These are phyloP conservation scores for Anarrhichthys ocellatus DNA, from an alignment of 2,113 vertebrate species.

Conservation along the genomic window DNA sequence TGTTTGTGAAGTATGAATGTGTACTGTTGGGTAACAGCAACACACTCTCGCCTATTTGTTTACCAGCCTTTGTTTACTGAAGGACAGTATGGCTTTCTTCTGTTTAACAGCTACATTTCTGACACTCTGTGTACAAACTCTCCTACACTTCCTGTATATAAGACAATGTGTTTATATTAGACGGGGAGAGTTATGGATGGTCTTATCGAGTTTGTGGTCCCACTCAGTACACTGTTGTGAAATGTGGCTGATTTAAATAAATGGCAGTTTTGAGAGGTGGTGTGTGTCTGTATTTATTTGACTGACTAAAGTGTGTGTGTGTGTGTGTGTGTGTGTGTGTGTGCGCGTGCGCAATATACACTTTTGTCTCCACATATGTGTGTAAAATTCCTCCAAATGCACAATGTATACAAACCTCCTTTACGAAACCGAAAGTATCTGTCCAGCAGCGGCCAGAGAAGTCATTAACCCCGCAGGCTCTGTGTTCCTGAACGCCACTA, in stretches of 20 bases:
- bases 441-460: constrained; percentile 44
- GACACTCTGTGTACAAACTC: constrained; percentile 40
- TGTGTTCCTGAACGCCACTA: constrained; percentile 27
- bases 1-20: constrained; percentile 22
- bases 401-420: background rate
- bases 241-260: constrained; percentile 39
- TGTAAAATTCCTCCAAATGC: background rate
- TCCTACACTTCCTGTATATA: constrained; percentile 27
- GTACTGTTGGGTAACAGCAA: constrained; percentile 47
- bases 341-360: background rate
- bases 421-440: constrained; percentile 24
- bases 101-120: constrained; percentile 35
- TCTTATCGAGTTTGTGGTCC: constrained; percentile 14
- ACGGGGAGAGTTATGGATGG: constrained; percentile 5
- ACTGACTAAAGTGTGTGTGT: constrained; percentile 13
- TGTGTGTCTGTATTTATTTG: constrained; percentile 26
- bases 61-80: constrained; percentile 59
- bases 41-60: constrained; percentile 34
- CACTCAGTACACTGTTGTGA: constrained; percentile 16
- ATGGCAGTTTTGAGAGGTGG: constrained; percentile 16
- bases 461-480: constrained; percentile 57
- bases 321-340: background rate
- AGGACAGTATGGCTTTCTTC: constrained; percentile 44
- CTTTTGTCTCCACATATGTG: background rate
- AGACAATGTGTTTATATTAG: constrained; percentile 32